Base-by-base conservation (phyloP, 2,113 vertebrate species). In the Sinosuthora webbiana region DNA sequence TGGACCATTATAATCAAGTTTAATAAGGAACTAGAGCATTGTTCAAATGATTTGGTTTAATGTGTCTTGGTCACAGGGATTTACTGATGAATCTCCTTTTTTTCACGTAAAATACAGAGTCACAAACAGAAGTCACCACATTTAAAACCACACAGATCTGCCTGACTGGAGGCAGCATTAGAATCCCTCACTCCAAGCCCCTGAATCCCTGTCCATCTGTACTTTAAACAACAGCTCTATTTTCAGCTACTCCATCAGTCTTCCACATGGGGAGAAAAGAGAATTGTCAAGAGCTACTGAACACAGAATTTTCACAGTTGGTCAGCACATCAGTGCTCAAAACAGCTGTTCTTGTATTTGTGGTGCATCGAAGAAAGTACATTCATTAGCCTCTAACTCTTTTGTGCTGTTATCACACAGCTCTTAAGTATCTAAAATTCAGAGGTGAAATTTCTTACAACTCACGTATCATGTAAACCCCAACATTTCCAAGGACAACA, bases 391-490 rank as follows among this genome's bases (percentile, higher is more conserved):
- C 28, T 83, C 21, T 25, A 6, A 55, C 18, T 28, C 44, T 64
- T 35, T 42, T 27, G 44, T 28, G 11, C 23, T 39, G 4, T 39
- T 71, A 39, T 28, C 35, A 39, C 9, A 35, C 13, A 65, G 33
- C 23, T 81, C 25, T 76, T 44, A 19, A 18, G 9, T 14, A 63
- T 0, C 4, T 56, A 49, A 56, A 81, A 42, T 9, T 15, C 8
- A 6, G 5, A 7, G 1, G 4, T 9, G 52, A 47, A 7, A 52
- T 65, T 60, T 80, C 63, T 64, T 31, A 41, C 10, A 47, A 30
- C 21, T 76, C 30, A 35, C 0, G 0, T 8, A 22, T 7, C 11
- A 13, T 2, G 22, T 17, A 49, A 92, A 20, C 11, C 5, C 19
- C 10, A 41, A 47, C 7, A 59, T 13, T 68, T 68, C 11, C 44